Conservation (phyloP, 2,888 invertebrate species). For the Caradrina kadenii region DNA sequence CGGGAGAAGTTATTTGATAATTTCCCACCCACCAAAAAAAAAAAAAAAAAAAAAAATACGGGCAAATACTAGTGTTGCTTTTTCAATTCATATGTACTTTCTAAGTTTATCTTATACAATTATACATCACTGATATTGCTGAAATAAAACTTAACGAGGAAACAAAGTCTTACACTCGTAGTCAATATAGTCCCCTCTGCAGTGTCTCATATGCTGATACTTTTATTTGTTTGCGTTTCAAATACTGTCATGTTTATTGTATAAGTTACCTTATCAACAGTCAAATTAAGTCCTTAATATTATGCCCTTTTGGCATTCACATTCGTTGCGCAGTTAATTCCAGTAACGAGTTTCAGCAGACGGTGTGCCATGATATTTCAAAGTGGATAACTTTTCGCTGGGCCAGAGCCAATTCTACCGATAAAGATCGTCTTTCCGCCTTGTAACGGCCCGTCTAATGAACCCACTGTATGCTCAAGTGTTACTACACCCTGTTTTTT, state of each 20-base stretch:
- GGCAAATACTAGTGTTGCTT: no score
- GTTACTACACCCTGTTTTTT: constrained; percentile 54
- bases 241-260: neutral
- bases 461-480: constrained; percentile 58
- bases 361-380: constrained; percentile 76
- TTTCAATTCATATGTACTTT: no score
- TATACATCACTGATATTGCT: no score
- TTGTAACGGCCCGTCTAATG: constrained; percentile 68
- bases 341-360: constrained; percentile 62
- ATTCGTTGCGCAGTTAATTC: constrained; percentile 49
- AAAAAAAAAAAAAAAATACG: no score
- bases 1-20: no score
- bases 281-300: constrained; percentile 16
- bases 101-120: no score
- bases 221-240: no score
- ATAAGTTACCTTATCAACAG: neutral
- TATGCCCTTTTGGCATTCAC: constrained; percentile 24
- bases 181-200: no score
- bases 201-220: no score
- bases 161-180: no score
- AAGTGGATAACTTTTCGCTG: constrained; percentile 80
- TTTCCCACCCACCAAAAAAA: no score
- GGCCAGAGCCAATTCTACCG: constrained; percentile 73
- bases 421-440: constrained; percentile 69
- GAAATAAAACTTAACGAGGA: no score